These are phyloP conservation scores for Ellobium chinense DNA, from an alignment of 2,888 invertebrate species.

Conservation along the genomic window DNA sequence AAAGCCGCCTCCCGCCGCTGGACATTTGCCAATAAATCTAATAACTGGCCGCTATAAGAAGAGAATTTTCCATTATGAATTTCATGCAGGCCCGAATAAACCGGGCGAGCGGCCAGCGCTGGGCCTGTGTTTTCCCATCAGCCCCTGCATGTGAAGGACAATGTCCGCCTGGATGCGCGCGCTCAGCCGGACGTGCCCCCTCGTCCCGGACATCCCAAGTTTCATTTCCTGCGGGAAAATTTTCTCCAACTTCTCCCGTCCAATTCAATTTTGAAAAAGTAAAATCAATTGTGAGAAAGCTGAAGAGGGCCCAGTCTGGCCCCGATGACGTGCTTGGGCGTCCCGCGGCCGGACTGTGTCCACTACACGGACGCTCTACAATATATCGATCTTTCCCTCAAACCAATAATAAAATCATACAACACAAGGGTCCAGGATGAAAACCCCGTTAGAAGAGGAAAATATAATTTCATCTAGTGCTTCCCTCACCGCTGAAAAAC, in stretches of 20 bases:
- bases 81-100: conserved; percentile 44
- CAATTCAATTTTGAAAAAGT: conserved; percentile 42
- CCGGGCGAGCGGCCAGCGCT: not conserved
- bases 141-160: conserved; percentile 16
- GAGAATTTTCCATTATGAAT: conserved; percentile 48
- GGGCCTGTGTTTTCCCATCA: not conserved
- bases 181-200: conserved; percentile 24
- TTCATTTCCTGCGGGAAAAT: conserved; percentile 42
- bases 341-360: conserved; percentile 28
- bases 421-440: not conserved
- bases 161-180: conserved; percentile 18
- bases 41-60: conserved; percentile 45
- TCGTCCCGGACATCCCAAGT: conserved; percentile 6
- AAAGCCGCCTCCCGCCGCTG: conserved; percentile 31
- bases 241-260: conserved; percentile 24
- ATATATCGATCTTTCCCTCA: conserved; percentile 33
- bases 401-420: conserved; percentile 26
- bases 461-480: conserved; percentile 17
- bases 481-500: not conserved
- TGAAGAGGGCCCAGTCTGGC: conserved; percentile 4
- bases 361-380: conserved; percentile 27
- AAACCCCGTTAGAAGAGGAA: not conserved
- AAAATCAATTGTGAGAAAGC: conserved; percentile 33
- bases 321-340: not conserved
- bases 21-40: conserved; percentile 49